phyloP scores from a whole-genome alignment of 2,888 invertebrate genomes.

The Tigriopus californicus region DNA sequence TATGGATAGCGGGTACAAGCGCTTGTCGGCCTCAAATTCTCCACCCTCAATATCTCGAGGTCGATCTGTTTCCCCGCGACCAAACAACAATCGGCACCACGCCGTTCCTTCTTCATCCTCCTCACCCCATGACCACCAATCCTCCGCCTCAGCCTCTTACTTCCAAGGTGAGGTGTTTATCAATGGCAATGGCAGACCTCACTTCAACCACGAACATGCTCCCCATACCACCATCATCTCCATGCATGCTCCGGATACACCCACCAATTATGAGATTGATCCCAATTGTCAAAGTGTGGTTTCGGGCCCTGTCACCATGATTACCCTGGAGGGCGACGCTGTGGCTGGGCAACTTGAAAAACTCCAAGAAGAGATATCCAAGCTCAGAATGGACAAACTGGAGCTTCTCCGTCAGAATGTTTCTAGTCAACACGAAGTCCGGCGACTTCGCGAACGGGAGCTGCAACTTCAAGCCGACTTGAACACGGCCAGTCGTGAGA shows the following conservation, averaged over 20 bases:
- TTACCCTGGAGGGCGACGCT: constrained; percentile 15
- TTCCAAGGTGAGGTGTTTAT: background rate
- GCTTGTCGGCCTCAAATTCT: too few species aligned
- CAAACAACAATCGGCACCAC: too few species aligned
- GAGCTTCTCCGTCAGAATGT: constrained; percentile 87
- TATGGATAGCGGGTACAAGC: background rate
- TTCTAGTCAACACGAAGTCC: constrained; percentile 88
- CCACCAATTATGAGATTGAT: background rate
- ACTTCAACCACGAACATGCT: background rate
- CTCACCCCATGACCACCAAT: background rate
- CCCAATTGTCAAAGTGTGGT: constrained; percentile 5
- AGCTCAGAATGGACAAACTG: constrained; percentile 63
- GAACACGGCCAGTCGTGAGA: constrained; percentile 65
- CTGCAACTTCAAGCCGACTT: constrained; percentile 66
- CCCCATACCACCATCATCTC: too few species aligned
- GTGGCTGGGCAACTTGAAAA: constrained; percentile 20
- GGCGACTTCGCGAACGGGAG: constrained; percentile 73
- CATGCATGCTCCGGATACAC: too few species aligned
- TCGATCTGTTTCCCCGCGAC: too few species aligned
- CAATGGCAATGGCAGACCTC: background rate
- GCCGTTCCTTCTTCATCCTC: too few species aligned
- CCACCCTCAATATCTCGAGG: too few species aligned
- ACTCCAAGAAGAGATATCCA: constrained; percentile 20
- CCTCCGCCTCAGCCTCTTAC: background rate
- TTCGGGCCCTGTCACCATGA: constrained; percentile 11